These are phyloP conservation scores for Dione juno DNA, from an alignment of 2,888 invertebrate species.

Conservation along the genomic window DNA sequence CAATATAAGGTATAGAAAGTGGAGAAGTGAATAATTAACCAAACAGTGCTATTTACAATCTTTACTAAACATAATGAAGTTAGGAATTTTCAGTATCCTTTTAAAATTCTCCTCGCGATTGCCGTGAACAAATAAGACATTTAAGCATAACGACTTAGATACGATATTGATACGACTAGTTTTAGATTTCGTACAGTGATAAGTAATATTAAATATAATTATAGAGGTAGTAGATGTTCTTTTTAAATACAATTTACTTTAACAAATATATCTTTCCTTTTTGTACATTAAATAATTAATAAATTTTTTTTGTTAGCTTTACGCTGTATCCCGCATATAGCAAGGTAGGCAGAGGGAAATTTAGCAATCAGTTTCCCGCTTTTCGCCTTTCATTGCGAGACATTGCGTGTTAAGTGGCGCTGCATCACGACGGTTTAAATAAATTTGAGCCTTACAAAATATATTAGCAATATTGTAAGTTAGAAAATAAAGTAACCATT, in stretches of 20 bases:
- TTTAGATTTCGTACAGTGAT: neutral
- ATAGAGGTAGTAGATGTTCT: neutral
- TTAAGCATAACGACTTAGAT: slow-evolving; percentile 12
- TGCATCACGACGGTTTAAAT: no score
- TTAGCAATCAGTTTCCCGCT: no score
- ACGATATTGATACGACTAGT: neutral
- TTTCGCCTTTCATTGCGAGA: no score
- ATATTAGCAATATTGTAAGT: neutral
- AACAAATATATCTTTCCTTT: no score
- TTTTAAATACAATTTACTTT: no score
- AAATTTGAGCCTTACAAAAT: neutral
- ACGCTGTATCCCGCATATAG: neutral
- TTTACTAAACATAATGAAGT: slow-evolving; percentile 49
- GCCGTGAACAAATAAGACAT: slow-evolving; percentile 16
- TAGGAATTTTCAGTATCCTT: slow-evolving; percentile 51
- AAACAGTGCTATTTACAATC: slow-evolving; percentile 47
- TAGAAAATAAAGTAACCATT: neutral
- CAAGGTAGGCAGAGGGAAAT: no score
- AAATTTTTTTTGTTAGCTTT: no score
- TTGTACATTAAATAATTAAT: no score
- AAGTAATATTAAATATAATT: neutral
- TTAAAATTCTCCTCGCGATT: slow-evolving; percentile 52
- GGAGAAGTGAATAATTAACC: slow-evolving; percentile 40
- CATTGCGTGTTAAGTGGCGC: no score
- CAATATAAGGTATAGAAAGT: neutral